phyloP scores from a whole-genome alignment of 2,888 invertebrate species.

The Agriopis aurantiaria region DNA sequence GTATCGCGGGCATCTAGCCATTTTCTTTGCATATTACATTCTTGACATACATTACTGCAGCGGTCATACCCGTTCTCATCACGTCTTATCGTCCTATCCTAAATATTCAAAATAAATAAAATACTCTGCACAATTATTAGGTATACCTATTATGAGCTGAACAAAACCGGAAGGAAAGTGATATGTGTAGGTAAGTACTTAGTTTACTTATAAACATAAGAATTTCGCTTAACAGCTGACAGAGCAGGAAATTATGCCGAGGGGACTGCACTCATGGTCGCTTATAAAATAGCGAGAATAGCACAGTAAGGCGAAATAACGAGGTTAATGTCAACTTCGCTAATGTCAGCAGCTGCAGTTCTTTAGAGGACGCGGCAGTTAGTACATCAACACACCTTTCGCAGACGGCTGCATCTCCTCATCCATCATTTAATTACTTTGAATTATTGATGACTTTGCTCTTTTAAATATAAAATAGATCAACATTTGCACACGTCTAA shows the following conservation, averaged over 20 bases:
- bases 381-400: conserved; percentile 21
- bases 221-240: conserved; percentile 32
- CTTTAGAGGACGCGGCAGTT: conserved; percentile 5
- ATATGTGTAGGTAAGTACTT: background rate
- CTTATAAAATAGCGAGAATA: conserved; percentile 27
- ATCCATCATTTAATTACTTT: background rate
- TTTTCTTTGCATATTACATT: conserved; percentile 31
- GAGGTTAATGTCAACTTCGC: conserved; percentile 31
- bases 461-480: background rate
- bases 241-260: conserved; percentile 25
- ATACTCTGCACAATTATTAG: conserved; percentile 7
- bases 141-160: background rate
- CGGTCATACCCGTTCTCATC: conserved; percentile 10
- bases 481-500: conserved; percentile 17
- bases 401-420: conserved; percentile 1
- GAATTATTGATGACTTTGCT: background rate
- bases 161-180: conserved; percentile 24
- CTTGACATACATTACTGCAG: conserved; percentile 25
- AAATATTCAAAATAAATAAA: too few species aligned
- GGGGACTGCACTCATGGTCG: conserved; percentile 18
- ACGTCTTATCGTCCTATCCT: conserved; percentile 22
- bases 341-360: conserved; percentile 34
- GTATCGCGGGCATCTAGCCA: conserved; percentile 18
- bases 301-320: conserved; percentile 26
- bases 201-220: conserved; percentile 6